These are phyloP conservation scores for Mimas tiliae DNA, from an alignment of 2,888 invertebrate genomes.

Conservation along the genomic window DNA sequence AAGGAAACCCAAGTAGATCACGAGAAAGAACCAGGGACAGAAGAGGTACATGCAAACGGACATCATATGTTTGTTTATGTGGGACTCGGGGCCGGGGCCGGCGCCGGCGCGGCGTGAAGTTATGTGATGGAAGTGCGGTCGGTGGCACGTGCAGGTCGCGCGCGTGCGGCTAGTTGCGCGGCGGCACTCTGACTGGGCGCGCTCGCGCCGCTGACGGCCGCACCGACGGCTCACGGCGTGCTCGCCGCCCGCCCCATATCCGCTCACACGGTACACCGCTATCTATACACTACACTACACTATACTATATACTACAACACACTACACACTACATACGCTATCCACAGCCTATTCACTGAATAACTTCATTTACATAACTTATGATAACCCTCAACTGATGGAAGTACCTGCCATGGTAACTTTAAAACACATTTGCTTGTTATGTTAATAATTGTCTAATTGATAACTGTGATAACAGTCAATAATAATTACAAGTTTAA, in stretches of 20 bases:
- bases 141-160: conserved; percentile 69
- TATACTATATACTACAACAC: conserved; percentile 1
- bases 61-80: conserved; percentile 64
- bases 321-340: conserved; percentile 56
- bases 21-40: conserved; percentile 88
- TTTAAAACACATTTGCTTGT: neutral
- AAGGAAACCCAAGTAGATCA: conserved; percentile 87
- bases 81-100: conserved; percentile 45
- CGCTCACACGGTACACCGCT: conserved; percentile 64
- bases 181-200: conserved; percentile 85
- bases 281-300: conserved; percentile 63
- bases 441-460: neutral
- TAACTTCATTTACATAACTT: conserved; percentile 73
- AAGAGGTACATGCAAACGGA: conserved; percentile 87
- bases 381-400: conserved; percentile 41
- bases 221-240: too few species aligned
- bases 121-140: conserved; percentile 72
- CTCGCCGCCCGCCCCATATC: conserved; percentile 75
- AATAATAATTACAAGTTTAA: neutral
- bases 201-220: conserved; percentile 79
- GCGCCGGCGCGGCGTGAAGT: conserved; percentile 48
- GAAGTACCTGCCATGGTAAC: neutral
- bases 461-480: neutral
- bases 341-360: conserved; percentile 42
- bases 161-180: conserved; percentile 82